These are phyloP conservation scores for Gymnocephalus cernua DNA, from an alignment of 2,113 vertebrate genomes.

Conservation along the genomic window DNA sequence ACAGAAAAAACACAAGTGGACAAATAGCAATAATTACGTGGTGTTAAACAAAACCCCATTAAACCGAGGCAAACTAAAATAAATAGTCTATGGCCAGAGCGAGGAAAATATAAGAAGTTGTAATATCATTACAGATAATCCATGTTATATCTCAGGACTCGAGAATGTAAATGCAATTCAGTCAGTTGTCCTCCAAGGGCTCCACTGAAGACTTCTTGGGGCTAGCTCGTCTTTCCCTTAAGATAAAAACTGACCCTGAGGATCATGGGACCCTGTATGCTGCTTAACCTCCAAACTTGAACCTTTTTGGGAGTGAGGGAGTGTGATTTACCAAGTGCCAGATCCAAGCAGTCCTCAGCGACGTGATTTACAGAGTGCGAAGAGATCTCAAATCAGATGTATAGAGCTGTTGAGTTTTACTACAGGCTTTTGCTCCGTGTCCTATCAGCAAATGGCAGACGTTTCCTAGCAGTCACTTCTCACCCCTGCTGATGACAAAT, in stretches of 20 bases:
- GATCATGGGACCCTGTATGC: conserved; percentile 47
- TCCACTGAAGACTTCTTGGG: not conserved
- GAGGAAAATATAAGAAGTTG: too few species aligned
- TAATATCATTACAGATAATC: conserved; percentile 14
- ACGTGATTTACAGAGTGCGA: conserved; percentile 59
- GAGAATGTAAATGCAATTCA: conserved; percentile 34
- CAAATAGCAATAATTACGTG: too few species aligned
- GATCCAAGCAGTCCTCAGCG: conserved; percentile 30
- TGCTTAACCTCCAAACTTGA: conserved; percentile 60
- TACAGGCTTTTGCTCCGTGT: conserved; percentile 32
- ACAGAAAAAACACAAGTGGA: too few species aligned
- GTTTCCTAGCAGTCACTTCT: conserved; percentile 13
- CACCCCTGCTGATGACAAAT: conserved; percentile 40
- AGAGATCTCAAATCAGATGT: conserved; percentile 47
- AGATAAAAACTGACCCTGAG: conserved; percentile 31
- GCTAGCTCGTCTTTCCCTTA: conserved; percentile 18
- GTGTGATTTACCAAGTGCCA: conserved; percentile 59
- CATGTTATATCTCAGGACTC: conserved; percentile 19
- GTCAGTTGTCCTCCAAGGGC: not conserved
- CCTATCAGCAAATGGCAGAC: conserved; percentile 40
- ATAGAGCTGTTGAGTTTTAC: conserved; percentile 35
- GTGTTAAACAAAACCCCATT: too few species aligned
- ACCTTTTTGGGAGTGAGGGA: conserved; percentile 15
- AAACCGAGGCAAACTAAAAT: too few species aligned
- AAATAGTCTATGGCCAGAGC: too few species aligned